A percentile compares a stretch with the other conserved stretches of the same genome.
Conservation (phyloP, 2,888 invertebrate species). For the Adineta ricciae region DNA sequence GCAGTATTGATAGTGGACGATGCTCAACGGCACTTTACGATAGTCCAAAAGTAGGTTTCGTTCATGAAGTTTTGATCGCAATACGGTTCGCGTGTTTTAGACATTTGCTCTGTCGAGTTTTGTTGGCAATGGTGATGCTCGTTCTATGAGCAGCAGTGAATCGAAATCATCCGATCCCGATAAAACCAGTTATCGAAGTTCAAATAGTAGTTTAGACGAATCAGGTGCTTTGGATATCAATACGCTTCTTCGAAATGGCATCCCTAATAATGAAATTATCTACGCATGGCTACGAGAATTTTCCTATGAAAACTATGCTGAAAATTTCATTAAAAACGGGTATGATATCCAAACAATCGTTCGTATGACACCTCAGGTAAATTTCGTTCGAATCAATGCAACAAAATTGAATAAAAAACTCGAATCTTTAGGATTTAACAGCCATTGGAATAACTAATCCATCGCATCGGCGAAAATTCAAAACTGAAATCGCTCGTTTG, state of each 20-base stretch:
- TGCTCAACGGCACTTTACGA: background rate
- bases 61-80: too few species aligned
- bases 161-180: slow-evolving; percentile 6
- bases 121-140: background rate
- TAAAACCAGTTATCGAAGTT: slow-evolving; percentile 35
- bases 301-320: slow-evolving; percentile 85
- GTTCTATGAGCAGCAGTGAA: slow-evolving; percentile 8
- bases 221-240: background rate
- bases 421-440: slow-evolving; percentile 55
- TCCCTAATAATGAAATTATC: slow-evolving; percentile 48
- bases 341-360: slow-evolving; percentile 95
- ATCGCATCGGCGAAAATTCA: slow-evolving; percentile 84
- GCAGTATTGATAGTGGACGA: slow-evolving; percentile 11
- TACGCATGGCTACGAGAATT: slow-evolving; percentile 83
- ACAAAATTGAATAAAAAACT: background rate
- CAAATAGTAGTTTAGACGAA: slow-evolving; percentile 57
- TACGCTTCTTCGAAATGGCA: background rate
- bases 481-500: slow-evolving; percentile 85
- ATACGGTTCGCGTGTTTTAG: background rate
- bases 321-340: slow-evolving; percentile 81
- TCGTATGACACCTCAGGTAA: slow-evolving; percentile 80
- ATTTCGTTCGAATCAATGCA: too few species aligned
- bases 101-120: background rate
- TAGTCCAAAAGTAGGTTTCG: slow-evolving; percentile 7
- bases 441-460: slow-evolving; percentile 81